A percentile compares a stretch with the other conserved stretches of the same genome.
Evolutionary conservation across 1,140 invertebrate species (phyloP).

Genomic region (Papilio helenus): DNA sequence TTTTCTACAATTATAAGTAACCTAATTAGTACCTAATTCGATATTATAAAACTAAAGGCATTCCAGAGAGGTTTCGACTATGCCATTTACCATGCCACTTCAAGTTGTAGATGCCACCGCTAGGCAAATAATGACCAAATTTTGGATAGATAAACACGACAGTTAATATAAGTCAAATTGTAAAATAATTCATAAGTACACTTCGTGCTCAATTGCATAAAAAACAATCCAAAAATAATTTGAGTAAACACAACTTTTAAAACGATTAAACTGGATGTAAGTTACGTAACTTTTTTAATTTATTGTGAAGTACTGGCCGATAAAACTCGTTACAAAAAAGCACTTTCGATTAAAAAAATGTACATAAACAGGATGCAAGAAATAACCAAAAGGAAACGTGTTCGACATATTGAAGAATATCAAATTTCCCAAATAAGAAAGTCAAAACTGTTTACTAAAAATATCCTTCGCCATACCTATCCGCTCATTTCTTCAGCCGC

Average conservation of each 20-base stretch:
- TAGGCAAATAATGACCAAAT: no score
- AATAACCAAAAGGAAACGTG: neutral
- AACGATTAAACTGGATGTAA: neutral
- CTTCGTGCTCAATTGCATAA: neutral
- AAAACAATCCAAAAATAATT: neutral
- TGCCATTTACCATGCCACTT: no score
- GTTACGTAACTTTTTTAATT: neutral
- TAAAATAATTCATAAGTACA: neutral
- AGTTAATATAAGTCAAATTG: no score
- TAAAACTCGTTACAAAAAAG: neutral
- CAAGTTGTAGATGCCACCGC: no score
- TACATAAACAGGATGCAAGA: neutral
- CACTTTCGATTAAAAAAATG: conserved; percentile 1
- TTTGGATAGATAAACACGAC: no score
- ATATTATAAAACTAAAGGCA: no score
- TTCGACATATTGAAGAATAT: neutral
- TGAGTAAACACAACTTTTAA: neutral
- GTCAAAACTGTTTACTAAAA: no score
- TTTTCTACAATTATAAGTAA: neutral
- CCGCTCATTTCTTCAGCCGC: no score
- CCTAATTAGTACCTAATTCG: no score
- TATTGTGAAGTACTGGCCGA: neutral
- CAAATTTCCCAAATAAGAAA: neutral
- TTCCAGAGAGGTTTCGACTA: no score
- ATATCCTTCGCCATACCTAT: no score